A percentile compares a stretch with the other conserved stretches of the same genome.
These are phyloP conservation scores for Ceryle rudis DNA, from an alignment of 2,797 vertebrate genomes.

Conservation along the genomic window DNA sequence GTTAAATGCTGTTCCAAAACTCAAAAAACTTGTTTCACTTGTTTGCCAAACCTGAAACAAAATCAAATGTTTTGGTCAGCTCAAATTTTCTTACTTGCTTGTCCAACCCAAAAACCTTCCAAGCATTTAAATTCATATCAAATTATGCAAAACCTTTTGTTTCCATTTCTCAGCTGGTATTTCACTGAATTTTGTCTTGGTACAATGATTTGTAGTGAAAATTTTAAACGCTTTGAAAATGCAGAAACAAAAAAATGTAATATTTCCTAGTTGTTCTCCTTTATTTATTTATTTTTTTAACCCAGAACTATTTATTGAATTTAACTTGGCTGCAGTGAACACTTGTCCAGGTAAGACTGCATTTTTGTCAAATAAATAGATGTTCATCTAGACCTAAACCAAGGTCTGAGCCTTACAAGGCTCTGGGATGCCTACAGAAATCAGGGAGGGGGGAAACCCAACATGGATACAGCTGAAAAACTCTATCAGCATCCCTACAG, in stretches of 20 bases:
- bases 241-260: background rate
- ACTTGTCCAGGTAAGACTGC: background rate
- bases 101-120: background rate
- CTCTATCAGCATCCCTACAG: accelerated
- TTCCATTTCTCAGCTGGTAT: background rate
- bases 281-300: background rate
- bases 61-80: background rate
- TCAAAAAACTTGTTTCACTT: background rate
- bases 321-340: background rate
- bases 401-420: background rate
- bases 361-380: background rate
- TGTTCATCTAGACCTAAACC: background rate
- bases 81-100: background rate
- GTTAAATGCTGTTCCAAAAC: background rate
- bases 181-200: background rate
- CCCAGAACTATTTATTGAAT: background rate
- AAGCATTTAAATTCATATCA: background rate
- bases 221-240: background rate
- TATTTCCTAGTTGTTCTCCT: background rate
- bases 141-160: background rate
- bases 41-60: background rate
- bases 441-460: background rate
- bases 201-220: background rate
- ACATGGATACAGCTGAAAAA: background rate
- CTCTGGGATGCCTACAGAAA: background rate